These are phyloP conservation scores for Dendrolimus kikuchii DNA, from an alignment of 1,140 invertebrate species.

Conservation along the genomic window DNA sequence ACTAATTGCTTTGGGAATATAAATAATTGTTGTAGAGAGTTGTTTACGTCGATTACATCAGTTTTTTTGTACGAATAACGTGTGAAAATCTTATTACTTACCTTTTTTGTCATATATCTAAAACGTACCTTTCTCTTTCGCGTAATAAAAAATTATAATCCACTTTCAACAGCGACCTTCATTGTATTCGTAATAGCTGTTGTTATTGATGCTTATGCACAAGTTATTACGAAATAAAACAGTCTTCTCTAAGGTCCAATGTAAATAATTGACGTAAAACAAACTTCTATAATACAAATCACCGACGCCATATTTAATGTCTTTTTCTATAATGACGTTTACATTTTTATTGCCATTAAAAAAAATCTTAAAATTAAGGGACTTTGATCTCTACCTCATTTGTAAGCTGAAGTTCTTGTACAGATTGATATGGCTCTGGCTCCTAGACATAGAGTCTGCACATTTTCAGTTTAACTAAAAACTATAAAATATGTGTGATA, in stretches of 20 bases:
- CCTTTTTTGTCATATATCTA: constrained; percentile 6
- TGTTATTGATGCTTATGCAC: constrained; percentile 4
- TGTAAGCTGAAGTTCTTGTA: no score
- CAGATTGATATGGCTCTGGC: no score
- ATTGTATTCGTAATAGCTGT: constrained; percentile 12
- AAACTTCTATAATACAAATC: constrained; percentile 17
- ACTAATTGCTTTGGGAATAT: no score
- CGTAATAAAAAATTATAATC: constrained; percentile 5
- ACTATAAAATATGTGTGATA: no score
- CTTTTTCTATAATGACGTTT: constrained; percentile 4
- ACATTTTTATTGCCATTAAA: background rate
- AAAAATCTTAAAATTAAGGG: background rate
- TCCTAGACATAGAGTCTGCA: no score
- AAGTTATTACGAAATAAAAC: constrained; percentile 13
- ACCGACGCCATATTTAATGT: constrained; percentile 23
- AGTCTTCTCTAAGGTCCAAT: constrained; percentile 9
- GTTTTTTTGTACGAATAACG: background rate
- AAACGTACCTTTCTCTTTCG: constrained; percentile 12
- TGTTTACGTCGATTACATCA: no score
- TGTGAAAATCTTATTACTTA: constrained; percentile 7
- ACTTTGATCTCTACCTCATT: no score
- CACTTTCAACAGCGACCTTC: constrained; percentile 7
- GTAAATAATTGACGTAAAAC: constrained; percentile 18
- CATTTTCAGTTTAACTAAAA: no score
- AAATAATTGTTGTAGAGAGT: no score